Percentiles rank a stretch among this genome's conserved stretches.
Evolutionary conservation across 1,140 invertebrate species (phyloP).

Genomic region (Danaus plexippus): DNA sequence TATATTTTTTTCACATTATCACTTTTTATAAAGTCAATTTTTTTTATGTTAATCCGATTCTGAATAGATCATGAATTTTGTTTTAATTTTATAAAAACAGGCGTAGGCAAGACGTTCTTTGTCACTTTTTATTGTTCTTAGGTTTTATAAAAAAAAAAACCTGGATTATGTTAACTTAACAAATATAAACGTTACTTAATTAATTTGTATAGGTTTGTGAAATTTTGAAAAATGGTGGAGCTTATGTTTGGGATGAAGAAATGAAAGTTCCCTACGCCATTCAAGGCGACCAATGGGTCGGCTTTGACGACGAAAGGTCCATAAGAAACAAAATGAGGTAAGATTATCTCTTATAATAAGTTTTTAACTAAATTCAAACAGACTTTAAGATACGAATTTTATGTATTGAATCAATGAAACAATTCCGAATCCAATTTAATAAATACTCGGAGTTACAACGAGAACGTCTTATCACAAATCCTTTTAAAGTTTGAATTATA

Average conservation of each 20-base stretch:
- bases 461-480: too few species aligned
- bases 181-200: constrained; percentile 6
- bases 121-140: too few species aligned
- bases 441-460: too few species aligned
- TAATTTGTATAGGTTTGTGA: constrained; percentile 83
- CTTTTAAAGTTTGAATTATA: too few species aligned
- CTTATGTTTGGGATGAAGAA: constrained; percentile 95
- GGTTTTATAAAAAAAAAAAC: neutral
- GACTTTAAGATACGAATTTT: neutral
- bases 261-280: constrained; percentile 96
- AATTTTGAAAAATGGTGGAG: constrained; percentile 90
- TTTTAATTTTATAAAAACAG: too few species aligned
- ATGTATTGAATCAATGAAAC: too few species aligned
- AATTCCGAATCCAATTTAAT: too few species aligned
- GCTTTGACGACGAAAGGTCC: constrained; percentile 95
- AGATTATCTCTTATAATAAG: constrained; percentile 11
- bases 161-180: too few species aligned
- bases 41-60: too few species aligned
- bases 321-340: constrained; percentile 91
- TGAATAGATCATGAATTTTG: too few species aligned
- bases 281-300: constrained; percentile 92
- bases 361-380: neutral
- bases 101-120: neutral
- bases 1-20: too few species aligned
- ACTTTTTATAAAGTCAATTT: too few species aligned